These are phyloP conservation scores for Meloidogyne floridensis DNA, from an alignment of 1,140 invertebrate species.

Conservation along the genomic window DNA sequence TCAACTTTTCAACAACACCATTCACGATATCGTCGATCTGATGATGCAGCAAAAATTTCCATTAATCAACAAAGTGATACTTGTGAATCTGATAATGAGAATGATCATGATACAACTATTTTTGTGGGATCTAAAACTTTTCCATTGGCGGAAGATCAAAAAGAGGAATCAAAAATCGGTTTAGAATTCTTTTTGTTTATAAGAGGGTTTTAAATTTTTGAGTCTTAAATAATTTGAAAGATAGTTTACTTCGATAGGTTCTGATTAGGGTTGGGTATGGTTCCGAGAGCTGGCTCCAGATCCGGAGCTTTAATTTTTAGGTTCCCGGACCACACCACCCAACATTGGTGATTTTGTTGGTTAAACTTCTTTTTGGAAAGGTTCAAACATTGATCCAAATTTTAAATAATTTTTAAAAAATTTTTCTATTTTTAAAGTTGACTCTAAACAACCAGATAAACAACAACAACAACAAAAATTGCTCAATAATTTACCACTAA, in stretches of 20 bases:
- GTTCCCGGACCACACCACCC: too few species aligned
- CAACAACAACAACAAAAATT: conserved; percentile 15
- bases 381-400: too few species aligned
- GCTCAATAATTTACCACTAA: background rate
- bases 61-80: background rate
- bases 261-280: too few species aligned
- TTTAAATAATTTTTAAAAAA: too few species aligned
- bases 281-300: too few species aligned
- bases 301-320: too few species aligned
- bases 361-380: too few species aligned
- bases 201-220: too few species aligned
- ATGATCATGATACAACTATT: background rate
- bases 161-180: background rate
- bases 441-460: background rate
- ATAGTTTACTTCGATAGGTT: too few species aligned
- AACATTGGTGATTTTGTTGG: too few species aligned
- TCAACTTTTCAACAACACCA: background rate
- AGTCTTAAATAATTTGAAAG: too few species aligned
- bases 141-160: background rate
- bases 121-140: background rate
- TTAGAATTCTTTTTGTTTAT: too few species aligned
- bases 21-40: background rate
- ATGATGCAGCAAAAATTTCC: background rate
- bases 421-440: background rate
- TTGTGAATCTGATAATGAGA: background rate